Evolutionary conservation across 2,888 invertebrate species (phyloP), one percentile per base, ranked within the genome.

Genomic region (Augiades crinisus): DNA sequence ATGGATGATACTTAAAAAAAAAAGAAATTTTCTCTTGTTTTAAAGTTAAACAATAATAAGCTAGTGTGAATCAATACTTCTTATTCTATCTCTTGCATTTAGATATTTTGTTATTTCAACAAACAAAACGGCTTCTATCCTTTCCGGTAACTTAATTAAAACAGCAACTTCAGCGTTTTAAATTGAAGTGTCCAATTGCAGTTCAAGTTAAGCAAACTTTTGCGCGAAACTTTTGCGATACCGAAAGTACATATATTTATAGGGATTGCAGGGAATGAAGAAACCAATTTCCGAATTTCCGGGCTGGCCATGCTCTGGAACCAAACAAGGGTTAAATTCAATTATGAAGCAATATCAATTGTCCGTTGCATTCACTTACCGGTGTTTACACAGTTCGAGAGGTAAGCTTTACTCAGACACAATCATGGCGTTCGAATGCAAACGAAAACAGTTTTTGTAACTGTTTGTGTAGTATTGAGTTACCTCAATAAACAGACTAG

Each of bases 261-360:
- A 14, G 2, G 13, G 12, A 34, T 30, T 44, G 31, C 41, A 34
- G 12, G 31, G 24, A 34, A 14, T 22, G 5, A 22, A 40, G 37
- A 19, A 27, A 41, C 34, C 49, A 49, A 49, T 49, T 49, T 41
- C 27, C 24, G 36, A 17, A 46, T 17, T 16, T 34, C 27, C n/a
- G n/a, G n/a, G n/a, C n/a, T n/a, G 41, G 41, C 13, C 16, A 31
- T 41, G 34, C 38, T 21, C 21, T 33, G 22, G 8, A 34, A 5
- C 40, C 13, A 27, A 44, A 43, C 33, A 13, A 24, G 49, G 49
- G 49, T 43, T 43, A 16, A 34, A 43, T 50, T 43, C 49, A 50
- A 50, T 43, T 50, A 50, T 27, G 34, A 27, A 13, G n/a, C 24
- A 34, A 50, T 27, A 13, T 5, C 41, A 19, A 33, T 41, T 50